Base-by-base conservation (phyloP, 64 coral and sea anemone species). In the Dendrophyllia cribrosa region DNA sequence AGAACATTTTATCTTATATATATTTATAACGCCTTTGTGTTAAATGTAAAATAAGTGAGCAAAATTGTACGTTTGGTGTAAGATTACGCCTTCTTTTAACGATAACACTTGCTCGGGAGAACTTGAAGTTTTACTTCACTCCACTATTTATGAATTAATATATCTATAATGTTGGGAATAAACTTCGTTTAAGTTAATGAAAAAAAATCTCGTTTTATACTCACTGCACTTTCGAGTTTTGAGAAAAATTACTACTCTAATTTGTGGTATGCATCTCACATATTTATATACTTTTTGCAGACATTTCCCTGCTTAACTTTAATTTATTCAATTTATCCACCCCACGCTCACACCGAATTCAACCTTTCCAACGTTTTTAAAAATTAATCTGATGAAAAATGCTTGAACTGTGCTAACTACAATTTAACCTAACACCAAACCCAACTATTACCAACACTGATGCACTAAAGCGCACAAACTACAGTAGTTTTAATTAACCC, bases 41-140 rank as follows among this genome's bases (percentile, higher is more conserved):
- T 61, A 47, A 84, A 84, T 84, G 80, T 68, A 84, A 84, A 84
- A 67, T 84, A 84, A 84, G 80, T 45, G 45, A 84, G 17, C 19
- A 65, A 46, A 59, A 50, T 23, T 67, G 60, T 50, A 56, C 12
- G 80, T 77, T 24, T 84, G 43, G n/a, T 49, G 61, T 84, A 84
- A 68, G 80, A 50, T 22, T 4, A 47, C 59, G 19, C 45, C 60
- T 67, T 75, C 34, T 75, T 47, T 67, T 68, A 67, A 84, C 9
- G 62, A 52, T 84, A 67, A 51, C 20, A 84, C n/a, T 84, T 84
- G 1, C 20, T 67, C 62, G 44, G 62, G n/a, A 84, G 78, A 62
- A 5, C 15, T 43, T 64, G 78, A 84, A 84, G 80, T 67, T 65
- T 84, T 43, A 84, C 60, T 84, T 84, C 62, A 49, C 80, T 49